A percentile compares a stretch with the other conserved stretches of the same genome.
phyloP scores from a whole-genome alignment of 2,113 vertebrate species.

The Megalops atlanticus region DNA sequence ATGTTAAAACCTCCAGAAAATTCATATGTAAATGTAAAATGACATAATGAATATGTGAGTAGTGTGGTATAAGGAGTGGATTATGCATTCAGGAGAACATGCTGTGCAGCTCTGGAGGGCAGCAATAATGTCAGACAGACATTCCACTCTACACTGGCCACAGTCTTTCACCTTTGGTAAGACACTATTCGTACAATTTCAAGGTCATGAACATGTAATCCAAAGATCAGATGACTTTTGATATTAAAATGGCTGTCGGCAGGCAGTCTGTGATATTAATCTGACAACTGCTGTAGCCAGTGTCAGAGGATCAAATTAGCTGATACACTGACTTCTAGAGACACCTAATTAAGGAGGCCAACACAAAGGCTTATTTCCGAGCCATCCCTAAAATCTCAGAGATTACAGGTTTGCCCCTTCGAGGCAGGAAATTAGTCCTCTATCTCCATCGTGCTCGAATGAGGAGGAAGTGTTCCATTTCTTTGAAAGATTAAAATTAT shows the following conservation, averaged over 20 bases:
- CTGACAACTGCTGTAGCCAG: not conserved
- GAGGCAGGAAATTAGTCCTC: slow-evolving; percentile 11
- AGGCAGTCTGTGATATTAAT: not conserved
- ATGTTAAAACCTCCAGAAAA: too few relatives aligned
- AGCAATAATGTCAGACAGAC: not conserved
- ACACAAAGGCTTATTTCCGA: not conserved
- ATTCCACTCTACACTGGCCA: not conserved
- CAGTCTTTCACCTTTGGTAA: not conserved
- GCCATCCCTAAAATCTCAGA: not conserved
- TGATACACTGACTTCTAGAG: not conserved
- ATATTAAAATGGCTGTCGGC: not conserved
- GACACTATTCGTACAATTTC: not conserved
- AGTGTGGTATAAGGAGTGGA: not conserved
- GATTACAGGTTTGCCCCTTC: not conserved
- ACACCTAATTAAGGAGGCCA: slow-evolving; percentile 4
- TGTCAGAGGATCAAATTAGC: not conserved
- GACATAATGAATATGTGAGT: not conserved
- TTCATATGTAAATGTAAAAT: too few relatives aligned
- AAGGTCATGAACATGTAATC: not conserved
- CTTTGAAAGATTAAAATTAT: not conserved
- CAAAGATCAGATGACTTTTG: not conserved
- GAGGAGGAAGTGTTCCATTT: not conserved
- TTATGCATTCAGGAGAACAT: not conserved
- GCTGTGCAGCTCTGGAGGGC: not conserved
- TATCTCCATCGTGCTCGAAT: not conserved